Evolutionary conservation across 2,888 invertebrate species (phyloP).

Genomic region (Pammene fasciana): DNA sequence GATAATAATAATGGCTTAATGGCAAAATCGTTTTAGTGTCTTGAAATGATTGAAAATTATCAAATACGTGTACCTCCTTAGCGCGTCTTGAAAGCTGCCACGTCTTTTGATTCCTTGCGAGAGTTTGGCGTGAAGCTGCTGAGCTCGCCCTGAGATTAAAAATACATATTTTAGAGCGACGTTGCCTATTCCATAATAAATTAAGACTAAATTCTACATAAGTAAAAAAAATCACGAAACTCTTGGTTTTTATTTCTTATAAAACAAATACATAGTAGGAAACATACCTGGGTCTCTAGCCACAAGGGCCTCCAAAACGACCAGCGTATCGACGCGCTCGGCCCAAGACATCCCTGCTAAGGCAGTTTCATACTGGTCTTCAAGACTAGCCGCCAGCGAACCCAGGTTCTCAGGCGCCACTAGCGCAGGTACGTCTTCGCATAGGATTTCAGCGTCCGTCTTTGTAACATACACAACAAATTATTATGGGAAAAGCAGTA

Average conservation of each 20-base stretch:
- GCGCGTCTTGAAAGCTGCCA: constrained; percentile 91
- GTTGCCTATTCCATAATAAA: too few species aligned
- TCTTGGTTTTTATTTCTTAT: too few species aligned
- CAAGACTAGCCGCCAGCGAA: constrained; percentile 73
- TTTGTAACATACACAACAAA: constrained; percentile 44
- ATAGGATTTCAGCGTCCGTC: constrained; percentile 86
- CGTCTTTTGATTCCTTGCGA: constrained; percentile 94
- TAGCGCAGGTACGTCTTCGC: constrained; percentile 64
- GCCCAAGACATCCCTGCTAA: constrained; percentile 92
- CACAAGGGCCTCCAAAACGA: constrained; percentile 89
- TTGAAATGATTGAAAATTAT: too few species aligned
- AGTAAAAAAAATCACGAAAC: too few species aligned
- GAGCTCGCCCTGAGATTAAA: constrained; percentile 87
- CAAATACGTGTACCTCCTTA: constrained; percentile 78
- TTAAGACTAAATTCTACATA: too few species aligned
- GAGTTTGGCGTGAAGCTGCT: constrained; percentile 96
- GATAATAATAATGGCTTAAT: too few species aligned
- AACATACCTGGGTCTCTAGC: constrained; percentile 92
- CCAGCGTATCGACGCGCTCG: constrained; percentile 91
- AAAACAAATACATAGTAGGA: too few species aligned
- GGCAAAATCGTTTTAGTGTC: too few species aligned
- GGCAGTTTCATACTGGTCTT: constrained; percentile 87
- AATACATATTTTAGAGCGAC: neutral
- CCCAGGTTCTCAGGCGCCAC: constrained; percentile 54
- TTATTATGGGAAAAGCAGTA: neutral